Percentiles rank a stretch among this genome's conserved stretches.
Evolutionary conservation across 2,797 vertebrate species (phyloP).

Genomic region (Coranthus polyacanthus): DNA sequence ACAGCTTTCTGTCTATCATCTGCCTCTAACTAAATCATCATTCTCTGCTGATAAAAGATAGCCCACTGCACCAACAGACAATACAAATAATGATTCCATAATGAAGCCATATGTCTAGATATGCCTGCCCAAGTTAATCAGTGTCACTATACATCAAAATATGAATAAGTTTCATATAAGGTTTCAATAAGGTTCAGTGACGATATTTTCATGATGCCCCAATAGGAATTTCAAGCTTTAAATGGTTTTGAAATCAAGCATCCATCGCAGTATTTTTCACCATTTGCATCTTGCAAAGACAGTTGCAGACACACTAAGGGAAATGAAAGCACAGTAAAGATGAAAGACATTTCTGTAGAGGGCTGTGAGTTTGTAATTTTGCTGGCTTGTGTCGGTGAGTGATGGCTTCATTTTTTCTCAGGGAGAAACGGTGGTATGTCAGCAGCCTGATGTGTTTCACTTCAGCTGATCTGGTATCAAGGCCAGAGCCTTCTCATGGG

Average conservation of each 20-base stretch:
- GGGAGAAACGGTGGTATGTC: constrained; percentile 67
- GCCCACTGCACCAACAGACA: constrained; percentile 15
- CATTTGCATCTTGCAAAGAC: constrained; percentile 58
- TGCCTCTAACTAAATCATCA: constrained; percentile 34
- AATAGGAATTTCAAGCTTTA: constrained; percentile 12
- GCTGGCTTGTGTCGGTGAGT: constrained; percentile 61
- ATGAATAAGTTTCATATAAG: constrained; percentile 13
- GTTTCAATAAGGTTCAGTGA: constrained; percentile 41
- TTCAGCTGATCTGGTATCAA: constrained; percentile 74
- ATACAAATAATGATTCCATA: constrained; percentile 31
- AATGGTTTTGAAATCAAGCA: constrained; percentile 28
- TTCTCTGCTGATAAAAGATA: constrained; percentile 12
- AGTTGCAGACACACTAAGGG: constrained; percentile 18
- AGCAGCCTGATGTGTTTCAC: constrained; percentile 73
- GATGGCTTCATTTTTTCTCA: constrained; percentile 77
- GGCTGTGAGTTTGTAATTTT: constrained; percentile 70
- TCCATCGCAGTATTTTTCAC: constrained; percentile 20
- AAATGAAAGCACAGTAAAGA: constrained; percentile 50
- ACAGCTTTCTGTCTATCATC: constrained; percentile 34
- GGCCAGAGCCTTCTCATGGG: constrained; percentile 66
- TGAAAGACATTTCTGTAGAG: constrained; percentile 64
- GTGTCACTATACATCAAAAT: constrained; percentile 27
- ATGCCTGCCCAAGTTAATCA: constrained; percentile 38
- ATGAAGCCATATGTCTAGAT: constrained; percentile 43
- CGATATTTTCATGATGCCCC: constrained; percentile 31